Percentiles rank a stretch among this genome's conserved stretches.
phyloP scores from a whole-genome alignment of 2,888 invertebrate species.

The Conomelus anceps region DNA sequence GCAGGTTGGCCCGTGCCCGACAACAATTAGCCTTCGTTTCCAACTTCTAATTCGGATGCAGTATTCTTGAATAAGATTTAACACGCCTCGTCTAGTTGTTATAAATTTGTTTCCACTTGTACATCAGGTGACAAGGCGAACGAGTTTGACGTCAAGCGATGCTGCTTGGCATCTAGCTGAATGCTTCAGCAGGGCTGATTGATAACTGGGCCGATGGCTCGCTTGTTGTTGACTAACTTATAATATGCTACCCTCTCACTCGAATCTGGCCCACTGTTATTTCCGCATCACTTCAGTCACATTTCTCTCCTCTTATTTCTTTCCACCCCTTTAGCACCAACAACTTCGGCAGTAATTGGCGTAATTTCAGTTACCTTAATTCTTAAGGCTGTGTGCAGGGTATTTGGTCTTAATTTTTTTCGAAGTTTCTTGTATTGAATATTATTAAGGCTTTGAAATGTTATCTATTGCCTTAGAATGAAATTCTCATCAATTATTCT shows the following conservation, averaged over 20 bases:
- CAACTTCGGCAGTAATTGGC: too few species aligned
- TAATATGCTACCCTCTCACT: not conserved
- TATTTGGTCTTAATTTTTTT: too few species aligned
- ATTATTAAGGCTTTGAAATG: too few species aligned
- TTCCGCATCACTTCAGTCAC: too few species aligned
- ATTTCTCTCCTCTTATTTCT: too few species aligned
- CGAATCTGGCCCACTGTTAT: not conserved
- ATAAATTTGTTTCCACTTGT: not conserved
- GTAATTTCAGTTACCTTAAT: too few species aligned
- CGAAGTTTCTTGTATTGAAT: too few species aligned
- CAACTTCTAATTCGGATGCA: not conserved
- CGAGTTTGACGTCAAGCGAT: not conserved
- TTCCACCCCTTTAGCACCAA: too few species aligned
- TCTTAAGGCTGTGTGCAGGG: too few species aligned
- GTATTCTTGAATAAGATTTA: not conserved
- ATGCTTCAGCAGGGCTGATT: not conserved
- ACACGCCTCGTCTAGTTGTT: not conserved
- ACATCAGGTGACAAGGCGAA: not conserved
- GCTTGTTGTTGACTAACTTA: not conserved
- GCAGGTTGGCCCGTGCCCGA: not conserved
- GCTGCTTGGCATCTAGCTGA: not conserved
- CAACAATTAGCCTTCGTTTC: not conserved
- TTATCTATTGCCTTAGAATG: too few species aligned
- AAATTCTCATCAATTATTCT: too few species aligned
- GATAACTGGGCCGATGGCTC: not conserved